Evolutionary conservation across 2,113 vertebrate genomes (phyloP), one percentile per base, ranked within the genome.

Genomic region (Sebastes fasciatus): DNA sequence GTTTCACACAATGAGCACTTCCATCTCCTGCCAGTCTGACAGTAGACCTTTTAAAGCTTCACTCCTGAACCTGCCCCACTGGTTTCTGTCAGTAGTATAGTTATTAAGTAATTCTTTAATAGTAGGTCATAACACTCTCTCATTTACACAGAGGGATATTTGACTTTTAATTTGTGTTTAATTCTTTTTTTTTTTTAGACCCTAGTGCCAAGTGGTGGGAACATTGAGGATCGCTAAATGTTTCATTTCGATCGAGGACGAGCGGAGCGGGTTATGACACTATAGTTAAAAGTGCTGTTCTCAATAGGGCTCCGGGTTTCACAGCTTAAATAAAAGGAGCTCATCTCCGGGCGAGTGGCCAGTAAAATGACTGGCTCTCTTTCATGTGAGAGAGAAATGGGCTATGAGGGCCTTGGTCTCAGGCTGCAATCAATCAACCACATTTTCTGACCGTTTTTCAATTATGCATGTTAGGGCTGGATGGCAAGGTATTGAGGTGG

Each of bases 391-490:
- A 82, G 71, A 92, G 71, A 77, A 70, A 89, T 79, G 77, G 78
- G 63, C 84, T 80, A 51, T 84, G 82, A 84, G 80, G 60, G 67
- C 77, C 64, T 84, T 70, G 74, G 83, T 88, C 86, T 92, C 86
- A 82, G 79, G 75, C 81, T 88, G 67, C 85, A 89, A 91, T 93
- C 93, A 93, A 93, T 93, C 92, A 89, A 23, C 63, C 86, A 23
- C 77, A 76, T 80, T 90, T 85, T 88, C 83, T 64, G 83, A 87
- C 69, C 52, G 19, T 81, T 88, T 89, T 90, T 88, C 82, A 91
- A 84, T 91, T 90, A 90, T 91, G 80, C 70, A 85, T 89, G 83
- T 75, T 71, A 52, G 83, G 82, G 65, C 78, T 81, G 48, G 69
- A 62, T 68, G 74, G 83, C 57, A 70, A 51, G 74, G 68, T 69